These are phyloP conservation scores for Steinernema khuongi DNA, from an alignment of 1,140 invertebrate species.

Conservation along the genomic window DNA sequence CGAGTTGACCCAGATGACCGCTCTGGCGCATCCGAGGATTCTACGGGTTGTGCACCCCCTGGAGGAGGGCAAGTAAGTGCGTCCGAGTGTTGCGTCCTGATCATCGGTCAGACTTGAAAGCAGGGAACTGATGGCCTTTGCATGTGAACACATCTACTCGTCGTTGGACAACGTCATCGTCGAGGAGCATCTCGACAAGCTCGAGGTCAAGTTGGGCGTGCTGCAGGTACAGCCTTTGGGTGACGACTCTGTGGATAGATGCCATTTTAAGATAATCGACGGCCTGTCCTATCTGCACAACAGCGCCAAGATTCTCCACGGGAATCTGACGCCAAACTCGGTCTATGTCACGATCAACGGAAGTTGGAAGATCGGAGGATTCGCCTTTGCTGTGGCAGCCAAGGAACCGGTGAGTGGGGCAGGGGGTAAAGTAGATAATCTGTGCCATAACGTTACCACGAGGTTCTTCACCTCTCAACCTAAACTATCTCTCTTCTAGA, in stretches of 20 bases:
- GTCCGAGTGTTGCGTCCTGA: neutral
- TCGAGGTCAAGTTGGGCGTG: conserved; percentile 39
- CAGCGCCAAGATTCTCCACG: conserved; percentile 59
- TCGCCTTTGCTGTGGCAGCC: conserved; percentile 58
- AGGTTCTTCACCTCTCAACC: neutral
- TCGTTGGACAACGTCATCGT: conserved; percentile 25
- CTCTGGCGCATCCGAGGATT: conserved; percentile 60
- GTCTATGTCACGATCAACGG: conserved; percentile 60
- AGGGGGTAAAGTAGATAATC: no score
- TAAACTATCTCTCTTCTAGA: conserved; percentile 39
- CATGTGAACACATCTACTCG: conserved; percentile 25
- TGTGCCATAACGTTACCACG: no score
- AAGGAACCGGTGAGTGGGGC: conserved; percentile 36
- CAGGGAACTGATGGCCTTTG: conserved; percentile 37
- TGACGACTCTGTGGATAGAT: neutral
- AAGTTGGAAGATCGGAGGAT: conserved; percentile 61
- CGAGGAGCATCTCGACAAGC: conserved; percentile 29
- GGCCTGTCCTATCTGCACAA: conserved; percentile 61
- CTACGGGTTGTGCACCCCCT: conserved; percentile 59
- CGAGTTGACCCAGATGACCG: conserved; percentile 58
- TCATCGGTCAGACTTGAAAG: no score
- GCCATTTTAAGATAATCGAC: conserved; percentile 59
- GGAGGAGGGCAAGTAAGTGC: conserved; percentile 61
- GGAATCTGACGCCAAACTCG: conserved; percentile 60
- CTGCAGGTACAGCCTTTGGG: conserved; percentile 25